Base-by-base conservation (phyloP, 2,113 vertebrate species). In the Channa maculata region DNA sequence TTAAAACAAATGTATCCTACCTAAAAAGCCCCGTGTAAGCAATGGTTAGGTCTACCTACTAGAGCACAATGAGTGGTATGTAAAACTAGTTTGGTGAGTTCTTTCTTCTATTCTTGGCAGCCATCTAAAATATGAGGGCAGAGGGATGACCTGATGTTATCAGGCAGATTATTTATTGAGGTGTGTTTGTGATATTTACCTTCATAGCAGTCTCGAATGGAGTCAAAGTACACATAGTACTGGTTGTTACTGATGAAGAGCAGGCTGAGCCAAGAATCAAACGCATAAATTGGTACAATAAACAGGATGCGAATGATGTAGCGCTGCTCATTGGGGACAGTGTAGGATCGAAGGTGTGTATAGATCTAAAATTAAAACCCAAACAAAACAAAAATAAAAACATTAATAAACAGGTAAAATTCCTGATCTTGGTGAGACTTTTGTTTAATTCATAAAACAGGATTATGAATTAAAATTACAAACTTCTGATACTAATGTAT, bases 191-290 rank as follows among this genome's bases (percentile, higher is more conserved):
- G 44, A 38, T 8, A 39, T 64, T 45, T 95, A 97, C 98, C 98
- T 95, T 99, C 98, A 0, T 99, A 99, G 89, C 97, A 98, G 89
- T 99, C 97, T 0, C 97, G 94, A 53, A 98, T 72, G 0, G 98
- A 98, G 91, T 98, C 96, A 0, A 99, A 97, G 87, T 98, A 99
- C 73, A 99, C 93, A 0, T 98, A 98, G 89, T 96, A 97, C 82
- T 97, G 96, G 82, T 95, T 93, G 75, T 94, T 96, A 76, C 95
- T 96, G 51, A 99, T 97, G 80, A 99, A 96, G 48, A 99, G 95
- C 57, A 99, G 95, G 90, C 97, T 99, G 80, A 99, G 96, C 98
- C 98, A 99, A 6, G 98, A 99, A 88, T 97, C 96, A 0, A 98
- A 97, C 83, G 97, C 93, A 0, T 97, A 99, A 75, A 99, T 84